Base-by-base conservation (phyloP, 2,888 invertebrate genomes). In the Buathra laborator region DNA sequence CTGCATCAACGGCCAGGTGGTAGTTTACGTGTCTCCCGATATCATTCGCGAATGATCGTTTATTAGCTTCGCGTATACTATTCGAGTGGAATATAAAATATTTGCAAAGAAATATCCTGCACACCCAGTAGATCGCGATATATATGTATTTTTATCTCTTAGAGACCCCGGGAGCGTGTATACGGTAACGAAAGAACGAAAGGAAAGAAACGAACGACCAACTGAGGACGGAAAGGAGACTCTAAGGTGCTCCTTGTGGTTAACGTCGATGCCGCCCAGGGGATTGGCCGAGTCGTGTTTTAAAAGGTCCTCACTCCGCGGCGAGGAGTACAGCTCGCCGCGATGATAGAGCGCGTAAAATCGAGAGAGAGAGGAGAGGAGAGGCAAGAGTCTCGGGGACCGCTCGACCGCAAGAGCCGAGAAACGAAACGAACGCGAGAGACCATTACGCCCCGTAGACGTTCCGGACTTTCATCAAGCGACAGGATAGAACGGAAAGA, bases 221-320 rank as follows among this genome's bases (percentile, higher is more conserved):
- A 66, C 71, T 10, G 66, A 66, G 72, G 74, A 72, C 68, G 74
- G 78, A 68, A 48, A 56, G 44, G 64, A 71, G 77, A 44, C 59
- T 74, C n/a, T 53, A 53, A 77, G 79, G 67, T 79, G 66, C 85
- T 86, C 75, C 87, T 91, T 91, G 91, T 90, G 92, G 91, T 91
- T 90, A 90, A 74, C 87, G 81, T 82, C 81, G 84, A 87, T 86
- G 86, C 85, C 86, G 83, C 66, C 84, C 76, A 70, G 70, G 46
- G 88, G 88, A 90, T 90, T 90, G 91, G 91, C 90, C 90, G 88
- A 87, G 80, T 72, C 66, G 86, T 86, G 83, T 86, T 90, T 37
- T 88, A 83, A 87, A 85, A 81, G 75, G 70, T 68, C 72, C 75
- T 79, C 53, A 62, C 46, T 51, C 62, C 59, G 19, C 64, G 76